Conservation (phyloP, 2,888 invertebrate species). For the Ophion obscuratus region DNA sequence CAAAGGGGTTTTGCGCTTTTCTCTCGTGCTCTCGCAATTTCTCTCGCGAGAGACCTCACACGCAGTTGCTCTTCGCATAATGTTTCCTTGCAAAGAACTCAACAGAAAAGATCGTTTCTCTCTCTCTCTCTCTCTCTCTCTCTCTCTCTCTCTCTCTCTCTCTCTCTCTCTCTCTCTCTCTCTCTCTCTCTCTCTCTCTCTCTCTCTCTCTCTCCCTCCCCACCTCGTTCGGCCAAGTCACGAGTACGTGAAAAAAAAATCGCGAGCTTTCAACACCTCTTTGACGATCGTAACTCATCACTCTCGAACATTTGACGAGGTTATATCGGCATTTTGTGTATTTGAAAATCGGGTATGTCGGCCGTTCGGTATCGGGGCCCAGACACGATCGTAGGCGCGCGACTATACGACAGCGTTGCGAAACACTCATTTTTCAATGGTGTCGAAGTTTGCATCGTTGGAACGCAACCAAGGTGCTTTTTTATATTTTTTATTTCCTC, state of each 20-base stretch:
- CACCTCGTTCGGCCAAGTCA: neutral
- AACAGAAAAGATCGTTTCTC: constrained; percentile 43
- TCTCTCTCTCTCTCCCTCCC: too few species aligned
- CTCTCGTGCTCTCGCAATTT: constrained; percentile 46
- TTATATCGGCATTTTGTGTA: constrained; percentile 12
- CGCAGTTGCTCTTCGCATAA: constrained; percentile 56
- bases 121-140: constrained; percentile 13
- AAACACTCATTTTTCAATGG: constrained; percentile 8
- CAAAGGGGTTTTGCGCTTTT: constrained; percentile 22
- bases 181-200: neutral
- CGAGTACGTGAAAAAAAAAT: constrained; percentile 10
- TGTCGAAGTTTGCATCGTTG: neutral
- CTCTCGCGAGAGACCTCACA: constrained; percentile 72
- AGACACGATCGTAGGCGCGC: constrained; percentile 15
- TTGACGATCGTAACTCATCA: constrained; percentile 77
- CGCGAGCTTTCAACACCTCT: constrained; percentile 55
- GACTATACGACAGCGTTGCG: constrained; percentile 32
- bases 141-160: neutral
- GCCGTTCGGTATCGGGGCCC: constrained; percentile 46
- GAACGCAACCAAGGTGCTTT: too few species aligned
- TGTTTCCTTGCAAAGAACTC: constrained; percentile 40
- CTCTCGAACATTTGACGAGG: constrained; percentile 37
- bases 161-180: neutral
- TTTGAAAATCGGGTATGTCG: neutral
- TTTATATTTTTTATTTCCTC: too few species aligned